phyloP scores from a whole-genome alignment of 1,140 invertebrate species.

The Drosophila nigromelanica region DNA sequence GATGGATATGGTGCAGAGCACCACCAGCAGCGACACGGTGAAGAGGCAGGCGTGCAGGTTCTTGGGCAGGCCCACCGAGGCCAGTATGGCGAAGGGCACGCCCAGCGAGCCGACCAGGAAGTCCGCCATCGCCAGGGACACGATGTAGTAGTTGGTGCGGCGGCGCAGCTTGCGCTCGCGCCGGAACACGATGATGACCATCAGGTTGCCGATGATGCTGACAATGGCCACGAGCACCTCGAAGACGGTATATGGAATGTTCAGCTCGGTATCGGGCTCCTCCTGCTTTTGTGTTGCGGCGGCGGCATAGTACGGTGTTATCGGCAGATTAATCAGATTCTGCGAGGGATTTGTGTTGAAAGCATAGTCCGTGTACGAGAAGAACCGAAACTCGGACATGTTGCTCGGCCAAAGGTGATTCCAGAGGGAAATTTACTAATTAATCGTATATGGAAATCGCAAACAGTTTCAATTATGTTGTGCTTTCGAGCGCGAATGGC shows the following conservation, averaged over 20 bases:
- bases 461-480: constrained; percentile 62
- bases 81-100: constrained; percentile 93
- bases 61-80: constrained; percentile 89
- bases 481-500: constrained; percentile 46
- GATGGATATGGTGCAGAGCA: constrained; percentile 96
- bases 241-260: constrained; percentile 84
- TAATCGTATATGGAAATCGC: neutral
- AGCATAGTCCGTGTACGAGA: constrained; percentile 68
- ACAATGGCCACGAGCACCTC: constrained; percentile 92
- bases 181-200: constrained; percentile 93
- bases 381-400: constrained; percentile 80
- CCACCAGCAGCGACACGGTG: constrained; percentile 93
- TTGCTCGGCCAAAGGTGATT: neutral
- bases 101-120: constrained; percentile 91
- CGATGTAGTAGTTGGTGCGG: constrained; percentile 95
- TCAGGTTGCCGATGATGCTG: constrained; percentile 92
- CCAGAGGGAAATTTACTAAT: neutral
- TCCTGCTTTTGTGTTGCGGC: constrained; percentile 23
- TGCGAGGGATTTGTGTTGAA: constrained; percentile 56
- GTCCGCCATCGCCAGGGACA: constrained; percentile 93
- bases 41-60: constrained; percentile 93
- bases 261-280: constrained; percentile 63
- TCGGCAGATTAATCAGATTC: constrained; percentile 62
- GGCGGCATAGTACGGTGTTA: constrained; percentile 51
- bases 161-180: constrained; percentile 90